Base-by-base conservation (phyloP, 2,888 invertebrate genomes). In the Drosophila paramelanica region DNA sequence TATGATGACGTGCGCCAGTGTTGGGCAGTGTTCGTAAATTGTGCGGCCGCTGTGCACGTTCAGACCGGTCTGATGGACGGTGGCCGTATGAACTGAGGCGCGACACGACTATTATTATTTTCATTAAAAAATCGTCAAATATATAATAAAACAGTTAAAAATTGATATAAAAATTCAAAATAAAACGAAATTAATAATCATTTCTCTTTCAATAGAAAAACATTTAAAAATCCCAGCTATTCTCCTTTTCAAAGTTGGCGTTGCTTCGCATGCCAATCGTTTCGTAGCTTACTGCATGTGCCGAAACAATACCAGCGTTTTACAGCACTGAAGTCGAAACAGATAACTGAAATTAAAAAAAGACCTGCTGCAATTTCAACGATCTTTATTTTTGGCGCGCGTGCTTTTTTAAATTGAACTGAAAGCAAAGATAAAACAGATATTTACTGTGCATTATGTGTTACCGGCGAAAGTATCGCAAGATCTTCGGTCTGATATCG, bases 1-100 rank as follows among this genome's bases (percentile, higher is more conserved):
- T 80, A 76, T 80, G 85, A 85, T 85, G 80, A 82, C 70, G 66
- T 50, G 49, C 39, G 20, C 36, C 43, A 79, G 85, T 84, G 82
- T 36, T 79, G 79, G 0, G 1, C n/a, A 79, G 11, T 46, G 59
- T 1, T 3, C 0, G 0, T 8, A 7, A 1, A n/a, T 8, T 6
- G 11, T 5, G 27, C 8, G 17, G 6, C 3, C 13, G 13, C 50
- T 11, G 5, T 14, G 20, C 42, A 80, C 73, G 80, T 6, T 59
- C 23, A 43, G 17, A 6, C 45, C 2, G 3, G 7, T 5, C 17
- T 43, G 27, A 23, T 10, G 13, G 8, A 2, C 8, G 31, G 31
- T 8, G 6, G 8, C 4, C 36, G 1, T 11, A 5, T 13, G 36
- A 36, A 4, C 1, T 13, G 0, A 4, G 36, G 36, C 13, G 13